Evolutionary conservation across 2,113 vertebrate genomes (phyloP).

Genomic region (Scalopus aquaticus): DNA sequence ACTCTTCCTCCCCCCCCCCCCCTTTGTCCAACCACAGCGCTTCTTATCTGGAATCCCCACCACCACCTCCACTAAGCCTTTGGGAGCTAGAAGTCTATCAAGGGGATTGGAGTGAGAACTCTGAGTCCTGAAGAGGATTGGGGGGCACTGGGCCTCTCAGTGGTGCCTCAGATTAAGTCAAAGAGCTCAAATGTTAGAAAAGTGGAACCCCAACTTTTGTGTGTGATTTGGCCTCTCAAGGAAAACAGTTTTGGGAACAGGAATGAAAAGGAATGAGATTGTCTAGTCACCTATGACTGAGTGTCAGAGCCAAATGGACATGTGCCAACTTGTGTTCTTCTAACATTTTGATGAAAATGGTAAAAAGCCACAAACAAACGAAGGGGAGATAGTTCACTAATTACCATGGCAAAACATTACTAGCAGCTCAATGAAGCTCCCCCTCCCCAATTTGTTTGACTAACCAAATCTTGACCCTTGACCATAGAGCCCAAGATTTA

Average conservation of each 20-base stretch:
- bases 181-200: background rate
- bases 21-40: background rate
- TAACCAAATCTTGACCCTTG: background rate
- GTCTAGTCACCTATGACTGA: background rate
- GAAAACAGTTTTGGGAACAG: background rate
- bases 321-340: background rate
- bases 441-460: background rate
- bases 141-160: background rate
- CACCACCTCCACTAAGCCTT: no score
- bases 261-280: background rate
- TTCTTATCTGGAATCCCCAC: background rate
- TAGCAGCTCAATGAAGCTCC: no score
- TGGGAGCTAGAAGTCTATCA: background rate
- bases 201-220: no score
- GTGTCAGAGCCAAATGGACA: background rate
- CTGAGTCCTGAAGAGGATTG: background rate
- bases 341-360: background rate
- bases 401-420: background rate
- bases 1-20: background rate
- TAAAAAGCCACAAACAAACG: background rate
- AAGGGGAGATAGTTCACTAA: background rate
- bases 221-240: accelerated
- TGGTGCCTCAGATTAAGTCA: background rate
- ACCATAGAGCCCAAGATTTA: background rate
- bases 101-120: background rate